These are phyloP conservation scores for Nansenia antarctica DNA, from an alignment of 2,113 vertebrate genomes.

Conservation along the genomic window DNA sequence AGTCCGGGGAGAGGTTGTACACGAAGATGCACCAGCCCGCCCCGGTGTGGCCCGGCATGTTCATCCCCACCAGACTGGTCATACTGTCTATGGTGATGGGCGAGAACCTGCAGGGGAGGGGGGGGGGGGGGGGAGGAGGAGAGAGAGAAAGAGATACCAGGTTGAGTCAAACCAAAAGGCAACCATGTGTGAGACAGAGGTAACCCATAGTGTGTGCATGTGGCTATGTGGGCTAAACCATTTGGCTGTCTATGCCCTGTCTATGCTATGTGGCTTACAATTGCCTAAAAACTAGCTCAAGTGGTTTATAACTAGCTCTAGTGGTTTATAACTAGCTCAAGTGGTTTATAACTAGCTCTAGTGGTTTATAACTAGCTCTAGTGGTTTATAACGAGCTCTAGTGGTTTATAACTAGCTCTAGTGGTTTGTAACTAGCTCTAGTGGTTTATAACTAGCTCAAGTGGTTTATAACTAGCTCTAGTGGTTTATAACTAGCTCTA, in stretches of 20 bases:
- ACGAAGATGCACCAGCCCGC: constrained; percentile 99
- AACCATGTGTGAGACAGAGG: constrained; percentile 12
- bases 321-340: neutral
- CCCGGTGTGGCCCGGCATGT: constrained; percentile 98
- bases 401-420: too few species aligned
- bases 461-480: too few species aligned
- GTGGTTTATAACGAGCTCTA: too few species aligned
- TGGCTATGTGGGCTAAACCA: neutral
- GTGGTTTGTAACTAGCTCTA: too few species aligned
- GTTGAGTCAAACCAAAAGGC: neutral
- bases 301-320: too few species aligned
- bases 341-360: too few species aligned
- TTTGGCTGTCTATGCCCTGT: too few species aligned
- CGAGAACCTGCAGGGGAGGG: constrained; percentile 84
- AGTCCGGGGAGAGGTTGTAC: constrained; percentile 99
- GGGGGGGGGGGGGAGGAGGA: constrained; percentile 8
- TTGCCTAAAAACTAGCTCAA: neutral
- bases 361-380: too few species aligned
- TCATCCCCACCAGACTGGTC: constrained; percentile 99
- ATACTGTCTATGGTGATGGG: constrained; percentile 99
- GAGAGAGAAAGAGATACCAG: neutral
- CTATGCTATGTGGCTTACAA: too few species aligned
- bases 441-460: too few species aligned
- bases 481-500: too few species aligned
- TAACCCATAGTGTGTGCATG: neutral